Conservation (phyloP, 2,888 invertebrate genomes). For the Amiota minor region DNA sequence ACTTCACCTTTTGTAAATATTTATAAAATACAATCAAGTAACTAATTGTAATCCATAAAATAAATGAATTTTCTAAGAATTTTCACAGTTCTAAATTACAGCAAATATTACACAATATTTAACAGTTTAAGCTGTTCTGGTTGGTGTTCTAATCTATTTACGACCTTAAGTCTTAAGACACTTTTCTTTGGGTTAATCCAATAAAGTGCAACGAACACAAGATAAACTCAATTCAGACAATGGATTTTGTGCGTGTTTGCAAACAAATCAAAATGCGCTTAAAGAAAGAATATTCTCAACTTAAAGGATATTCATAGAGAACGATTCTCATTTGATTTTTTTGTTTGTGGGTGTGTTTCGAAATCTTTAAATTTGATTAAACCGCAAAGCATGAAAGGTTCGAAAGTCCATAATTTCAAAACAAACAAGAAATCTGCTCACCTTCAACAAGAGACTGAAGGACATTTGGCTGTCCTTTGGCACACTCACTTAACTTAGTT, state of each 20-base stretch:
- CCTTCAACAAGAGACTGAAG: no score
- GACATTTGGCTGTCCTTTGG: no score
- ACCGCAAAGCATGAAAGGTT: slow-evolving; percentile 65
- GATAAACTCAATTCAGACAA: neutral
- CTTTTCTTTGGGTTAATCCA: slow-evolving; percentile 59
- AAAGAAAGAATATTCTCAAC: neutral
- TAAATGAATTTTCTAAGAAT: slow-evolving; percentile 54
- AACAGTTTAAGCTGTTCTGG: neutral
- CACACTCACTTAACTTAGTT: neutral
- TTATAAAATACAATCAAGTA: slow-evolving; percentile 19
- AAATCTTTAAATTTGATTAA: slow-evolving; percentile 65
- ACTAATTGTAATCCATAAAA: slow-evolving; percentile 2
- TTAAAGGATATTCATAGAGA: neutral
- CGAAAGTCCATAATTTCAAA: neutral
- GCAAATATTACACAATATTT: slow-evolving; percentile 45
- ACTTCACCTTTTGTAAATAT: slow-evolving; percentile 8
- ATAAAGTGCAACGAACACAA: slow-evolving; percentile 45
- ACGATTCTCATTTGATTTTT: no score
- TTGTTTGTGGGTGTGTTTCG: neutral
- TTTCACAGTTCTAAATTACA: slow-evolving; percentile 16
- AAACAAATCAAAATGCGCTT: slow-evolving; percentile 47
- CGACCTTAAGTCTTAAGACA: slow-evolving; percentile 53
- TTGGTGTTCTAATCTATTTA: slow-evolving; percentile 5
- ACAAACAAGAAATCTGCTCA: slow-evolving; percentile 35
- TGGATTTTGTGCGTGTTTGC: slow-evolving; percentile 48